Percentiles rank a stretch among this genome's conserved stretches.
These are phyloP conservation scores for Cyrtorhinus lividipennis DNA, from an alignment of 1,140 invertebrate species.

Conservation along the genomic window DNA sequence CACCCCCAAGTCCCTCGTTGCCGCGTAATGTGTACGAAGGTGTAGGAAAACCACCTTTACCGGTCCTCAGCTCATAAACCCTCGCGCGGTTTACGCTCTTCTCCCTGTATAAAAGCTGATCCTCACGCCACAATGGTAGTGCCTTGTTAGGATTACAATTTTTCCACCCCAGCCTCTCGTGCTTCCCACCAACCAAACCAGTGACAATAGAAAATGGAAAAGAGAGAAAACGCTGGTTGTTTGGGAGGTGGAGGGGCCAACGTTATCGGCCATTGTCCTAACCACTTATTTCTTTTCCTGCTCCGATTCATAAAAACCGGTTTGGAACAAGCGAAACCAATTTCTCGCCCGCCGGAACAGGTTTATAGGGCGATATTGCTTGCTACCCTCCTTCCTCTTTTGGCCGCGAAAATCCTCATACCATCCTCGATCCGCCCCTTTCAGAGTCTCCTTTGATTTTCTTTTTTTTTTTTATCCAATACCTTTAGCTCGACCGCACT, in stretches of 20 bases:
- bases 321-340: constrained; percentile 12
- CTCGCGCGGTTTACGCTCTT: too few relatives aligned
- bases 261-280: constrained; percentile 3
- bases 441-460: too few relatives aligned
- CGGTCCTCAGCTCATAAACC: too few relatives aligned
- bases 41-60: too few relatives aligned
- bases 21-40: too few relatives aligned
- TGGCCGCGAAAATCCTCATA: background rate
- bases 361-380: constrained; percentile 1
- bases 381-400: background rate
- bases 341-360: constrained; percentile 7
- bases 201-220: background rate
- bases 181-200: background rate
- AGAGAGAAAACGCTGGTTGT: background rate
- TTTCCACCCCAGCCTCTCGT: background rate
- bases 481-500: too few relatives aligned
- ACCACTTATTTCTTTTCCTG: constrained; percentile 9
- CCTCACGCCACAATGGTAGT: too few relatives aligned
- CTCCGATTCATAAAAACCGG: background rate
- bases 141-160: background rate
- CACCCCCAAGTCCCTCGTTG: too few relatives aligned
- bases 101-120: too few relatives aligned
- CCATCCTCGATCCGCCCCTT: too few relatives aligned
- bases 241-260: background rate
- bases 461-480: too few relatives aligned